A percentile compares a stretch with the other conserved stretches of the same genome.
phyloP scores from a whole-genome alignment of 2,113 vertebrate genomes.

The Synchiropus splendidus region DNA sequence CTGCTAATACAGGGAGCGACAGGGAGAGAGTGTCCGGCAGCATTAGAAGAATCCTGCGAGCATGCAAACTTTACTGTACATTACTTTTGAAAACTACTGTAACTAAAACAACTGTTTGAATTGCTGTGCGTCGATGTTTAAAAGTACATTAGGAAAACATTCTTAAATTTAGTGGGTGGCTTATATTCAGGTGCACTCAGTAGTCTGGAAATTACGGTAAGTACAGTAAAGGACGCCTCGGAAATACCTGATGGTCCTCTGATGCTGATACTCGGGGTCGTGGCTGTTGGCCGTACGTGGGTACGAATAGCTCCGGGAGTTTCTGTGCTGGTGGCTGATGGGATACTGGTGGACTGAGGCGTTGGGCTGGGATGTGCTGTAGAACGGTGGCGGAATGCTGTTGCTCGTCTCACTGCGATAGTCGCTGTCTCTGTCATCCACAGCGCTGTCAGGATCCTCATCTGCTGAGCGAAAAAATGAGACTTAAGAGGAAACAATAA shows the following conservation, averaged over 20 bases:
- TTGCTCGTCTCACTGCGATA: constrained; percentile 98
- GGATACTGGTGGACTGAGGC: constrained; percentile 95
- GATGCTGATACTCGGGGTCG: constrained; percentile 77
- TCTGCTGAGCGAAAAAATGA: too few relatives aligned
- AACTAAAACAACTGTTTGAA: background rate
- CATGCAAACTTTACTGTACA: background rate
- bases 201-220: too few relatives aligned
- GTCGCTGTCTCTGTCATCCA: constrained; percentile 94
- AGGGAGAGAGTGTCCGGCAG: too few relatives aligned
- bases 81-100: background rate
- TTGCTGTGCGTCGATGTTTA: too few relatives aligned
- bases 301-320: constrained; percentile 73
- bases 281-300: constrained; percentile 70
- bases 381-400: constrained; percentile 90
- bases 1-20: too few relatives aligned
- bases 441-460: constrained; percentile 89
- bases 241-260: constrained; percentile 81
- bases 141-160: background rate
- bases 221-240: constrained; percentile 9
- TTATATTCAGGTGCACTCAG: too few relatives aligned
- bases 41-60: background rate
- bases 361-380: constrained; percentile 91
- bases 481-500: constrained; percentile 17
- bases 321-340: constrained; percentile 79
- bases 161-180: background rate